Conservation (phyloP, 1,140 invertebrate genomes). For the Drosophila ficusphila region DNA sequence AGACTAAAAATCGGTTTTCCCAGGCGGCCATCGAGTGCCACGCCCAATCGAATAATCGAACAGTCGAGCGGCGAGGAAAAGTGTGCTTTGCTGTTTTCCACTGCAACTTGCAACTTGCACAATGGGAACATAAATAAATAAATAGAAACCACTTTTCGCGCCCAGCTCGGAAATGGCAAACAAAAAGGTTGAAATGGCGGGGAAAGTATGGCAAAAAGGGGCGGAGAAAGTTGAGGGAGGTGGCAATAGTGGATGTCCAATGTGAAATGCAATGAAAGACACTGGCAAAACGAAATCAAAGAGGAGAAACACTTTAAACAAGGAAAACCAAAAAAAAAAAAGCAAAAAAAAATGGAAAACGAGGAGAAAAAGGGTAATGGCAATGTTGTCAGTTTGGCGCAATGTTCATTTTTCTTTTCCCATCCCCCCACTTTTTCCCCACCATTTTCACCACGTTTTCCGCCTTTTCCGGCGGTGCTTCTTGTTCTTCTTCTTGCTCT, state of each 20-base stretch:
- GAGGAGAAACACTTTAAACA: conserved; percentile 47
- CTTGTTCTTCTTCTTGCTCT: neutral
- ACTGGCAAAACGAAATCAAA: conserved; percentile 48
- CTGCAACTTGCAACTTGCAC: conserved; percentile 39
- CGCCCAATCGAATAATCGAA: conserved; percentile 8
- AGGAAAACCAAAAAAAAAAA: conserved; percentile 6
- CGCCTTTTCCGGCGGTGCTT: neutral
- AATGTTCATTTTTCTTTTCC: conserved; percentile 61
- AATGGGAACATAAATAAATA: conserved; percentile 76
- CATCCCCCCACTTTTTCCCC: neutral
- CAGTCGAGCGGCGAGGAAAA: neutral
- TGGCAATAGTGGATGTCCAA: conserved; percentile 5
- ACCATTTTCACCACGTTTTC: neutral
- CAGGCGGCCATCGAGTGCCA: neutral
- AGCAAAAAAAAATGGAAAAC: too few species aligned
- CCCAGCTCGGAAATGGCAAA: conserved; percentile 54
- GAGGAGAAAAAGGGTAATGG: conserved; percentile 1
- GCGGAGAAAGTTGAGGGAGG: neutral
- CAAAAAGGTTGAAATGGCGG: too few species aligned
- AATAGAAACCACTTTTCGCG: conserved; percentile 76
- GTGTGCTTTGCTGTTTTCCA: neutral
- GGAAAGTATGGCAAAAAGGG: too few species aligned
- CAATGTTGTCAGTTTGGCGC: conserved; percentile 65
- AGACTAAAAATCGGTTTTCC: neutral
- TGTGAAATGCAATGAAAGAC: conserved; percentile 31